phyloP scores from a whole-genome alignment of 1,140 invertebrate species.

The Drosophila nebulosa region DNA sequence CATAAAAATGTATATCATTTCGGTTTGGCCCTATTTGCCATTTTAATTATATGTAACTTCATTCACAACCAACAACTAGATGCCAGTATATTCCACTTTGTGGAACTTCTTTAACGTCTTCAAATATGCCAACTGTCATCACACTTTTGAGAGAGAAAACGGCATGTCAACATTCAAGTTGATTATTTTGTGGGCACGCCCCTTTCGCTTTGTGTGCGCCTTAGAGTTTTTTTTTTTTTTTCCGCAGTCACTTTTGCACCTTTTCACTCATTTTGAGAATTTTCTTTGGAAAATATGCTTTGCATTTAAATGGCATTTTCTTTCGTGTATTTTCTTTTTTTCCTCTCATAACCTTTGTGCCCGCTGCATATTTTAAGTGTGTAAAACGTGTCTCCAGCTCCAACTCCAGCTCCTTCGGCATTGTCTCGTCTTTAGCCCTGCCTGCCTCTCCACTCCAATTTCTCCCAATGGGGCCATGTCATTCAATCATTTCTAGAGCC shows the following conservation, averaged over 20 bases:
- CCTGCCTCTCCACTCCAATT: background rate
- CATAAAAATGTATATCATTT: no score
- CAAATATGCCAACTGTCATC: background rate
- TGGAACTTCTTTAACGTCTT: no score
- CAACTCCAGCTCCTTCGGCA: background rate
- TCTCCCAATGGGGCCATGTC: slow-evolving; percentile 33
- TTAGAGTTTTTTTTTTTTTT: background rate
- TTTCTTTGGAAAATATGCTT: slow-evolving; percentile 60
- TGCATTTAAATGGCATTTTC: slow-evolving; percentile 69
- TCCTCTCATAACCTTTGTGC: slow-evolving; percentile 21
- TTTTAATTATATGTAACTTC: no score
- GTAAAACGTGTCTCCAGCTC: slow-evolving; percentile 37
- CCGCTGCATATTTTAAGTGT: slow-evolving; percentile 53
- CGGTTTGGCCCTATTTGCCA: no score
- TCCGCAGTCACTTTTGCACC: slow-evolving; percentile 30
- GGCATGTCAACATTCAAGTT: slow-evolving; percentile 42
- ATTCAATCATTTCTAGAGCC: slow-evolving; percentile 69
- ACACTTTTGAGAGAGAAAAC: background rate
- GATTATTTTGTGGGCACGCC: slow-evolving; percentile 33
- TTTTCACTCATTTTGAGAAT: slow-evolving; percentile 32
- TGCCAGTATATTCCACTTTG: background rate
- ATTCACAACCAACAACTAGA: no score
- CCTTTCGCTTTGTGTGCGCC: background rate
- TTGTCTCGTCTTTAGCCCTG: slow-evolving; percentile 2
- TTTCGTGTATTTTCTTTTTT: slow-evolving; percentile 27